These are phyloP conservation scores for Ailurus styani DNA, from an alignment of 2,113 vertebrate species.

Conservation along the genomic window DNA sequence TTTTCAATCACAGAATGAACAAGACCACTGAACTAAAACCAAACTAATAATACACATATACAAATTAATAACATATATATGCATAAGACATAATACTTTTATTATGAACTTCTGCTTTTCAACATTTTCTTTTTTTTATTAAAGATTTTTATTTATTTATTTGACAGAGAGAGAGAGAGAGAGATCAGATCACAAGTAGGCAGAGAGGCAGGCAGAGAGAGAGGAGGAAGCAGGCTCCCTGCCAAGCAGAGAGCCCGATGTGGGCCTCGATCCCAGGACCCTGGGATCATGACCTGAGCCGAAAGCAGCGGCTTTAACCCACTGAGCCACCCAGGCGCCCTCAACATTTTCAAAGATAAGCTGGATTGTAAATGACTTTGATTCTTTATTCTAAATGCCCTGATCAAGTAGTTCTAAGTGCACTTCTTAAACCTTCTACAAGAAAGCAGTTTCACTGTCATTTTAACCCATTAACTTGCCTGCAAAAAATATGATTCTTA, in stretches of 20 bases:
- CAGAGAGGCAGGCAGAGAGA: no score
- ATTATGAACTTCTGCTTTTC: conserved; percentile 73
- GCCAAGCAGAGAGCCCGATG: no score
- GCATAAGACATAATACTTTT: conserved; percentile 70
- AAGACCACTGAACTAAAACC: conserved; percentile 70
- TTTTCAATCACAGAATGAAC: conserved; percentile 68
- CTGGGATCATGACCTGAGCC: no score
- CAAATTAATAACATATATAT: background rate
- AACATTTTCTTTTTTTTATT: no score
- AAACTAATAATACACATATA: conserved; percentile 7
- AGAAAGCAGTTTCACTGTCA: conserved; percentile 67
- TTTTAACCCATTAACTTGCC: conserved; percentile 78
- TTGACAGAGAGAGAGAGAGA: no score
- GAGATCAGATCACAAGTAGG: no score
- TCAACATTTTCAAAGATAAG: conserved; percentile 78
- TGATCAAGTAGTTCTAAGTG: conserved; percentile 79
- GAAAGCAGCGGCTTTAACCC: no score
- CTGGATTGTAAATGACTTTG: conserved; percentile 72
- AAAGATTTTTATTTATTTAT: no score
- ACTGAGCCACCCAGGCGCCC: no score
- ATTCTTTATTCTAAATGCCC: conserved; percentile 76
- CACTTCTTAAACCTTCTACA: conserved; percentile 73
- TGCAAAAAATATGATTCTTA: conserved; percentile 43
- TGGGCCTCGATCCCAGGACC: no score
- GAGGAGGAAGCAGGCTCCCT: no score